Evolutionary conservation across 2,888 invertebrate species (phyloP), one percentile per base, ranked within the genome.

Genomic region (Nomada ruficornis): DNA sequence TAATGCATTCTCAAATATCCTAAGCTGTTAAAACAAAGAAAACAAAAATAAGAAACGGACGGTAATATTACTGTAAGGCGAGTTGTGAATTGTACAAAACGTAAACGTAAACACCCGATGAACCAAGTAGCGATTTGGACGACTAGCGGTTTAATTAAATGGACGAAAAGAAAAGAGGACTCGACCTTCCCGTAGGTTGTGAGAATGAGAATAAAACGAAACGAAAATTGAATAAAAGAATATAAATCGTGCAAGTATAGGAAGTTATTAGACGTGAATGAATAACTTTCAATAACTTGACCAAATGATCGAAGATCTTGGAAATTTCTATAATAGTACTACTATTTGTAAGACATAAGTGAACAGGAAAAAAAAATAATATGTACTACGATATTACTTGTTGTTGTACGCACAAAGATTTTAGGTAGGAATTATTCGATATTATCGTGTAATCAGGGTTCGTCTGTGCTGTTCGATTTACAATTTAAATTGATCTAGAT

Each of bases 371-470:
- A 64, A 72, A 55, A 74, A 82, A 26, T 26, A 26, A 26, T 26
- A 26, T 77, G 69, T 86, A 78, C 73, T 78, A 84, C 68, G 71
- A 84, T 84, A 86, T 86, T 86, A 86, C 76, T 86, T 80, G 75
- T 75, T 85, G 70, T 82, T 86, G 87, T 76, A 83, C 85, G 83
- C 86, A 87, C 85, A 87, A 86, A 73, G 74, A 79, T 72, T 78
- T 83, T 86, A 83, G 77, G 71, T 87, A 85, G 77, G 60, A 78
- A 63, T 69, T 81, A 81, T 88, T 90, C 81, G 82, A 84, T 89
- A 88, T 90, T 89, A 85, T 88, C 86, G 81, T 88, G 80, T 88
- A 89, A 84, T 72, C 86, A 82, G 84, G 85, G 79, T 88, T 88
- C 55, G 50, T 79, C 62, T 59, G 59, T 80, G 74, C 72, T 86